Evolutionary conservation across 2,888 invertebrate genomes (phyloP), one percentile per base, ranked within the genome.

Genomic region (Philhelius pedissequus): DNA sequence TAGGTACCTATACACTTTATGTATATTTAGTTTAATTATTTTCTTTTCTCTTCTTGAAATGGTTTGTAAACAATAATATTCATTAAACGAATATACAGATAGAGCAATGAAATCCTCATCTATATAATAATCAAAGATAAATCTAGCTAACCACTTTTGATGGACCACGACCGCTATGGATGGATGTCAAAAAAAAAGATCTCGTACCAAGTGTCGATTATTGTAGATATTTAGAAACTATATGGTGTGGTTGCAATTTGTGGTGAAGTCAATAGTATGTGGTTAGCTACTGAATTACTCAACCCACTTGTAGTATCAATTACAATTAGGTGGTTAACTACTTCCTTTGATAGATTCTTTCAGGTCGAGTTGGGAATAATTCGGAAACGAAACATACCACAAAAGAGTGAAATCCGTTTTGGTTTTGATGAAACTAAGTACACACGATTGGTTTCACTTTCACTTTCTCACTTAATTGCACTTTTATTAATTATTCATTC

Each of bases 201-300:
- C 48, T 22, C n/a, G n/a, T 38, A 48, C 75, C 66, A 52, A 69
- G 60, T 76, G 69, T 38, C 27, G 11, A 60, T 76, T 60, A 20
- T n/a, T n/a, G n/a, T n/a, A n/a, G n/a, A n/a, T 45, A 64, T 62
- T 62, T 70, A 62, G 52, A 54, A 70, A 48, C 38, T 48, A 43
- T 48, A 43, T 62, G 9, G 32, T 64, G 30, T 20, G 27, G 32
- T 45, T 43, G 27, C 27, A 32, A 69, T 69, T 60, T 69, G 69
- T 52, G 69, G 68, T 35, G 20, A 38, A 69, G 66, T 50, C 75
- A 50, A 75, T 68, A 45, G 40, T 58, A 30, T 78, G 66, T 56
- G 78, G 78, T 78, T 66, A 71, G 66, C 78, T 78, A 66, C 78
- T 71, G 78, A 58, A 66, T 71, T 71, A 71, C 78, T 50, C 30